Percentiles rank a stretch among this genome's conserved stretches.
Evolutionary conservation across 2,797 vertebrate genomes (phyloP).

Genomic region (Cephalopachus bancanus): DNA sequence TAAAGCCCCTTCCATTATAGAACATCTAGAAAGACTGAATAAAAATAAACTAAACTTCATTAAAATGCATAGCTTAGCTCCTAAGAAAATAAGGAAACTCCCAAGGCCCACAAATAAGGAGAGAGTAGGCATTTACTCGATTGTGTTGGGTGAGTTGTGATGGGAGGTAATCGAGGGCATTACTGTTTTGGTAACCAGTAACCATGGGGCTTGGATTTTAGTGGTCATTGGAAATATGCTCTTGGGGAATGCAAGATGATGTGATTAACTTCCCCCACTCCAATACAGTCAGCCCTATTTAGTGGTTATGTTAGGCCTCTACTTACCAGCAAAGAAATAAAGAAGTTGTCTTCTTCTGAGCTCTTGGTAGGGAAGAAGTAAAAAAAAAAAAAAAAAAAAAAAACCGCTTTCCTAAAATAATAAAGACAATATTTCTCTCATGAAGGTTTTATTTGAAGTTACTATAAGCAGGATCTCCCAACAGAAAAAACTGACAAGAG

Average conservation of each 20-base stretch:
- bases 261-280: background rate
- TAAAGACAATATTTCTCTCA: background rate
- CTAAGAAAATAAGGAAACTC: background rate
- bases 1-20: background rate
- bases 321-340: background rate
- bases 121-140: background rate
- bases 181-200: background rate
- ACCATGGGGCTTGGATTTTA: background rate
- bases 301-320: background rate
- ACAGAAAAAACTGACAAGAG: background rate
- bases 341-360: background rate
- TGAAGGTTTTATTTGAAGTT: background rate
- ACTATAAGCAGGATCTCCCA: background rate
- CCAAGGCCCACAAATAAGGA: background rate
- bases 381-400: background rate
- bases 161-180: rapidly evolving
- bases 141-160: background rate
- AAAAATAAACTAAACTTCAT: background rate
- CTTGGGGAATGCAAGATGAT: background rate
- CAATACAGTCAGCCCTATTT: background rate
- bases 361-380: background rate
- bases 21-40: background rate
- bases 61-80: background rate
- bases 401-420: background rate
- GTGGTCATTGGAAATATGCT: background rate